A percentile compares a stretch with the other conserved stretches of the same genome.
phyloP scores from a whole-genome alignment of 2,113 vertebrate species.

The Pipra filicauda region DNA sequence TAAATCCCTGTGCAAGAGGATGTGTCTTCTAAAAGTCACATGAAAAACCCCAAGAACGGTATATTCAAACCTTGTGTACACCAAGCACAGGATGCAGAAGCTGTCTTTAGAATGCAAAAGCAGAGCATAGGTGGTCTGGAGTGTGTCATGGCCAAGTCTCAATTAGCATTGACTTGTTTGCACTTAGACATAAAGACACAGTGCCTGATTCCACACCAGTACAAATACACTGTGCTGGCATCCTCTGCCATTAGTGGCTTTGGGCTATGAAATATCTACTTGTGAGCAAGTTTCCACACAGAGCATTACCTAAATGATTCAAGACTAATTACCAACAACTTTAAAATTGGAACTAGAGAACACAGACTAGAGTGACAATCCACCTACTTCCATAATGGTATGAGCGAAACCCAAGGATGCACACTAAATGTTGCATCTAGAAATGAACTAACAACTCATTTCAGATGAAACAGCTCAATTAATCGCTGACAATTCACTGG shows the following conservation, averaged over 20 bases:
- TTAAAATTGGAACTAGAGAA: conserved; percentile 13
- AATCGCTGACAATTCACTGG: neutral
- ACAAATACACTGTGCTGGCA: neutral
- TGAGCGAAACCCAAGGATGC: conserved; percentile 35
- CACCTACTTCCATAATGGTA: neutral
- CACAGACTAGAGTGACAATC: neutral
- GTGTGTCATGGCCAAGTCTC: conserved; percentile 35
- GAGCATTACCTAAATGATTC: neutral
- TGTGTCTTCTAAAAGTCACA: conserved; percentile 9
- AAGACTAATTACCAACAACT: neutral
- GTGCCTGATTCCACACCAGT: conserved; percentile 76
- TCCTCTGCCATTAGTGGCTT: conserved; percentile 28
- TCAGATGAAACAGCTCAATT: conserved; percentile 36
- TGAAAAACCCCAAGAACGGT: neutral
- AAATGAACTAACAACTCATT: conserved; percentile 34
- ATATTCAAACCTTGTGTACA: conserved; percentile 30
- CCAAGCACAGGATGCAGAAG: conserved; percentile 65
- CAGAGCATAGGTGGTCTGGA: conserved; percentile 47
- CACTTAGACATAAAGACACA: conserved; percentile 47
- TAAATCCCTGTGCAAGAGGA: neutral
- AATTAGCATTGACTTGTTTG: conserved; percentile 51
- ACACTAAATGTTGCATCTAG: neutral
- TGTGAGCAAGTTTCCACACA: neutral
- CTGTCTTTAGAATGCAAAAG: conserved; percentile 68
- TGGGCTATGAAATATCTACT: conserved; percentile 6